Base-by-base conservation (phyloP, 2,113 vertebrate species). In the Balaeniceps rex region DNA sequence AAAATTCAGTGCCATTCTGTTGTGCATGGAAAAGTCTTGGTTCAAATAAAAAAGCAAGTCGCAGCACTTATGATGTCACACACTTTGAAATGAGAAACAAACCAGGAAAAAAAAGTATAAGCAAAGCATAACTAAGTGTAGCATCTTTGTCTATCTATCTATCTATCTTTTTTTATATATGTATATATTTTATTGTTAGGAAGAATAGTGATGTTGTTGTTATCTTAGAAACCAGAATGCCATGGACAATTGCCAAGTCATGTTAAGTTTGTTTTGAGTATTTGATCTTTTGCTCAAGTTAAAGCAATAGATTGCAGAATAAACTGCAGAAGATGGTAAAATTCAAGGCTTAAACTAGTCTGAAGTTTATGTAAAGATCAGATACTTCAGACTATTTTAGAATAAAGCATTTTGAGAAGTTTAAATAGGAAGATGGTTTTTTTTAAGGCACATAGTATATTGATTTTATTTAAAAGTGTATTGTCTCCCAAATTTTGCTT, bases 181-280 rank as follows among this genome's bases (percentile, higher is more conserved):
- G 51, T 93, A 51, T 97, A 61, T 88, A 80, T 96, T 96, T 96
- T 96, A 68, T 85, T 89, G 55, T 92, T 89, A 97, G 93, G 97
- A 97, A 96, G 97, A 97, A 87, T 58, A 79, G 40, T 60, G 70
- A 92, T 93, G 70, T 18, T 96, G 94, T 74, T 97, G 87, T 97
- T 96, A 69, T 86, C 46, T 82, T 95, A 97, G 92, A 95, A 93
- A 95, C 60, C 72, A 92, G 83, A 98, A 98, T 98, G 98, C 98
- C 98, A 98, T 98, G 98, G 98, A 98, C 98, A 98, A 97, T 97
- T 97, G 68, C 80, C 90, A 95, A 97, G 97, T 97, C 83, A 40
- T 98, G 96, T 96, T 97, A 96, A 94, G 89, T 96, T 96, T 98
- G 94, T 97, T 97, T 97, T 96, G 77, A 95, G 95, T 97, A 97